Base-by-base conservation (phyloP, 2,797 vertebrate genomes). In the Pangasius macronema region DNA sequence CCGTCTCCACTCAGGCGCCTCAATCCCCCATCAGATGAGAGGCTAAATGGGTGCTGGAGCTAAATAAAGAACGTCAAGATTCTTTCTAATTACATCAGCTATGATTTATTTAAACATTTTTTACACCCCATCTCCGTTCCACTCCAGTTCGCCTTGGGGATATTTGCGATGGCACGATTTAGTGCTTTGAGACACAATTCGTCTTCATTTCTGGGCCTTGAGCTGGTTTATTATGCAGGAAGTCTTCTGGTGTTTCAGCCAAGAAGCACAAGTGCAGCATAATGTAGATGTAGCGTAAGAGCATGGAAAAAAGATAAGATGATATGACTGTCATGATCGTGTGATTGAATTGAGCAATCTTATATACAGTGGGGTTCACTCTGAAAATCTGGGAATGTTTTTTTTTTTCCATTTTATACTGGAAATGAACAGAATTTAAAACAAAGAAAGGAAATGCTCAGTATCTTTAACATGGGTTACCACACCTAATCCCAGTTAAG, bases 61-160 rank as follows among this genome's bases (percentile, higher is more conserved):
- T 88, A 86, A 88, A 90, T 87, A 85, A 87, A 79, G 86, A 89
- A 86, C 80, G 14, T 53, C 63, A 80, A 83, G 73, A 87, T 68
- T 83, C 77, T 81, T 81, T 68, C 81, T 90, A 91, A 92, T 90
- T 90, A 91, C 70, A 86, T 88, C 85, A 82, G 51, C 79, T 36
- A 82, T 90, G 77, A 91, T 91, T 90, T 89, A 90, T 90, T 89
- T 85, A 86, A 90, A 85, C 84, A 89, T 87, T 87, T 87, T 88
- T 89, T 87, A 88, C 87, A 89, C 87, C 88, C 85, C 88, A 70
- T 84, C 87, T 89, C 88, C 75, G 76, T 85, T 88, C 39, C 72
- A n/a, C 59, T 63, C 83, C 87, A 87, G 79, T 85, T 85, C 61
- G 86, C 90, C 89, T 65, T 57, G 42, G 80, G 89, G 90, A 87